Percentiles rank a stretch among this genome's conserved stretches.
These are phyloP conservation scores for Orientallactaga sibirica DNA, from an alignment of 2,797 vertebrate genomes.

Conservation along the genomic window DNA sequence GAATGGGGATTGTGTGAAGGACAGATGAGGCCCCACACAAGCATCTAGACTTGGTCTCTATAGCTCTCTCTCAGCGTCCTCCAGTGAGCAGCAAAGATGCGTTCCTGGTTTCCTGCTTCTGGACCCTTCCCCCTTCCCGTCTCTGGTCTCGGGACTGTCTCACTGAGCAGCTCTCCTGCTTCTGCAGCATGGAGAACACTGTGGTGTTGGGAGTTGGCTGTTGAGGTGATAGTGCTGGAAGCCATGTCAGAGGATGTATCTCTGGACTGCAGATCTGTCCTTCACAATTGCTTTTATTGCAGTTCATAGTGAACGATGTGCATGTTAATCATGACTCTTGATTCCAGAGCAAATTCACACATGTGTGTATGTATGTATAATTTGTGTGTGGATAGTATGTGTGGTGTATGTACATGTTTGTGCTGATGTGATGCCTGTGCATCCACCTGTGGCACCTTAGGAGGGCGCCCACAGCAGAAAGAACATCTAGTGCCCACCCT, in stretches of 20 bases:
- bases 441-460: too few species aligned
- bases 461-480: too few species aligned
- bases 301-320: background rate
- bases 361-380: too few species aligned
- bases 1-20: background rate
- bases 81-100: background rate
- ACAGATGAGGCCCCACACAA: background rate
- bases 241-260: too few species aligned
- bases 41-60: too few species aligned
- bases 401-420: too few species aligned
- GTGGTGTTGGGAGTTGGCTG: background rate
- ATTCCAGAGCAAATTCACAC: background rate
- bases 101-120: background rate
- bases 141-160: rapidly evolving
- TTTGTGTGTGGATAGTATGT: too few species aligned
- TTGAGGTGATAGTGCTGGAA: too few species aligned
- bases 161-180: too few species aligned
- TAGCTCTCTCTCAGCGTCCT: background rate
- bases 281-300: rapidly evolving
- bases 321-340: background rate
- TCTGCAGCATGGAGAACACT: too few species aligned
- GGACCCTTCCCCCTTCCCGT: rapidly evolving
- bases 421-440: too few species aligned
- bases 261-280: background rate
- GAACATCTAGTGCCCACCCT: too few species aligned